Percentiles rank a stretch among this genome's conserved stretches.
Evolutionary conservation across 1,140 invertebrate genomes (phyloP).

Genomic region (Drosophila nannoptera): DNA sequence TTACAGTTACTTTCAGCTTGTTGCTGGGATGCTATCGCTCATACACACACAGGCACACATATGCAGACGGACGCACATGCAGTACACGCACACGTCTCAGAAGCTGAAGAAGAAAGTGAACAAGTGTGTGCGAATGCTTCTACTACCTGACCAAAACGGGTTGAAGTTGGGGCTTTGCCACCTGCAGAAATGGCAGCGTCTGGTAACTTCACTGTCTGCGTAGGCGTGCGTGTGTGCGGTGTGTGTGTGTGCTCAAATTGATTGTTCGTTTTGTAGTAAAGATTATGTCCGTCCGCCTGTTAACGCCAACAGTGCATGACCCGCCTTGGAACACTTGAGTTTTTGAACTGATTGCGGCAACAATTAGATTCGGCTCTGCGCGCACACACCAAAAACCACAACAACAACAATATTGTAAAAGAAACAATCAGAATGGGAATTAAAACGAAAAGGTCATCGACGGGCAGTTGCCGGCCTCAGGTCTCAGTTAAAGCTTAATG

Average conservation of each 20-base stretch:
- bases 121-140: slow-evolving; percentile 65
- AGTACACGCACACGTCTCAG: background rate
- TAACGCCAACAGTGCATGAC: slow-evolving; percentile 54
- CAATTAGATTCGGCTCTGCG: slow-evolving; percentile 64
- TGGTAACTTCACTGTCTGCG: slow-evolving; percentile 33
- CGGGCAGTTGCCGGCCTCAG: slow-evolving; percentile 58
- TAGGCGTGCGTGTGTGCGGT: slow-evolving; percentile 19
- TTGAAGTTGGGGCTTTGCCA: slow-evolving; percentile 37
- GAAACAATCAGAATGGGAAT: slow-evolving; percentile 57
- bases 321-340: slow-evolving; percentile 29
- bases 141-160: slow-evolving; percentile 57
- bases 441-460: slow-evolving; percentile 69
- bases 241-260: slow-evolving; percentile 46
- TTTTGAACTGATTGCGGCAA: slow-evolving; percentile 51
- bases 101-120: slow-evolving; percentile 68
- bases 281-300: slow-evolving; percentile 51
- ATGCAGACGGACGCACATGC: background rate
- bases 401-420: slow-evolving; percentile 18
- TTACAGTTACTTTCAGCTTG: slow-evolving; percentile 61
- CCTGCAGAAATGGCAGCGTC: slow-evolving; percentile 40
- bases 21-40: slow-evolving; percentile 38
- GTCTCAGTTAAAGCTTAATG: slow-evolving; percentile 59
- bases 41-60: slow-evolving; percentile 12
- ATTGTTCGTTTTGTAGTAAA: slow-evolving; percentile 44
- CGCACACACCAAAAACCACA: slow-evolving; percentile 32